Evolutionary conservation across 2,888 invertebrate genomes (phyloP), one percentile per base, ranked within the genome.

Genomic region (Hedychridium roseum): DNA sequence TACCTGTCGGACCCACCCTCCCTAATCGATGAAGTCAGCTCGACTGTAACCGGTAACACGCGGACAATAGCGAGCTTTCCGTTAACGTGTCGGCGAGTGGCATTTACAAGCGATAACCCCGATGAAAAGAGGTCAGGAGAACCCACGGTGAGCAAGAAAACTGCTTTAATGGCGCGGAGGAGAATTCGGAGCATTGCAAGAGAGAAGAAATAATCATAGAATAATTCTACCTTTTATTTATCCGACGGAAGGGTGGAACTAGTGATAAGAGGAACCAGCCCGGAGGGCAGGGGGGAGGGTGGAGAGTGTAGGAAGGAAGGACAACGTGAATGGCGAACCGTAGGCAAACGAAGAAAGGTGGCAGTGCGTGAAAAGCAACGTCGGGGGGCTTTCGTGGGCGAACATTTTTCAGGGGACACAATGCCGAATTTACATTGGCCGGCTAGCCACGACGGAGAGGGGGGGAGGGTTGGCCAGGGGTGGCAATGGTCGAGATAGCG

Each of bases 341-440:
- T 21, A 50, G 11, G 36, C 14, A 32, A 23, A 28, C 7, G 14
- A 15, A n/a, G 12, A 31, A 15, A 31, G 31, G 15, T 15, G 16
- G 15, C 17, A 12, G 17, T 14, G 18, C 9, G 11, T 3, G 20
- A 12, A 36, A 20, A 23, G 36, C 2, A 9, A 36, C n/a, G n/a
- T n/a, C n/a, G n/a, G n/a, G 36, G 36, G 21, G 38, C 12, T 46
- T 50, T 50, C 31, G 23, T 27, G 39, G 40, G 39, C 15, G 43
- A 35, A 42, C 53, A 65, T 64, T 68, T 66, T 60, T 68, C 57
- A 63, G 18, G 38, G 42, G 49, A 31, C 50, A 64, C 66, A 62
- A 66, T 65, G 64, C 51, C 57, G 64, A 66, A 66, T 68, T 64
- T 65, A 65, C 65, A 66, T 66, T 56, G 68, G n/a, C n/a, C n/a